phyloP scores from a whole-genome alignment of 2,113 vertebrate species.

The Toxotes jaculatrix region DNA sequence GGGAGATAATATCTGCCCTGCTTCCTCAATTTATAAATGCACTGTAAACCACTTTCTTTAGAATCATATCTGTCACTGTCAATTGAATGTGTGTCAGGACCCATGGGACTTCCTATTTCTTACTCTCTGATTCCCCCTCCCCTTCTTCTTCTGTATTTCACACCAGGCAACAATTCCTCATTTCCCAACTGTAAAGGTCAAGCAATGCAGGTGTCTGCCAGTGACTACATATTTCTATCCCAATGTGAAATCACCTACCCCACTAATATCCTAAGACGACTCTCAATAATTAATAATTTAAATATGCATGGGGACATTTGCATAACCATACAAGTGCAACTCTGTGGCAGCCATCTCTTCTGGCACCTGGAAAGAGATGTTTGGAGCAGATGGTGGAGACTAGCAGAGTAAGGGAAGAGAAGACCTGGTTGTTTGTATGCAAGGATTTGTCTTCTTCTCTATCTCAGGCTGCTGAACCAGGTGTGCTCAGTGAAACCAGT shows the following conservation, averaged over 20 bases:
- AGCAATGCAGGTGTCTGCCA: conserved; percentile 61
- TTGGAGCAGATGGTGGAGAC: conserved; percentile 67
- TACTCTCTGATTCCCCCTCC: background rate
- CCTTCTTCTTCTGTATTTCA: conserved; percentile 33
- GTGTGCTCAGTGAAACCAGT: conserved; percentile 6
- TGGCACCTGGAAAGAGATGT: conserved; percentile 59
- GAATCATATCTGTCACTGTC: conserved; percentile 71
- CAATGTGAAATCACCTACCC: conserved; percentile 21
- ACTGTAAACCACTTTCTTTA: conserved; percentile 55
- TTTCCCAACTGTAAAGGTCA: conserved; percentile 71
- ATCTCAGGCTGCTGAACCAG: background rate
- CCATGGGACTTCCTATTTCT: conserved; percentile 38
- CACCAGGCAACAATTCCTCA: conserved; percentile 59
- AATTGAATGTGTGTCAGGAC: conserved; percentile 76
- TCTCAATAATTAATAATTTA: conserved; percentile 71
- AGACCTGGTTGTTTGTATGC: conserved; percentile 49
- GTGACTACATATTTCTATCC: conserved; percentile 56
- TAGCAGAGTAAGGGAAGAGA: conserved; percentile 21
- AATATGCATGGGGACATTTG: conserved; percentile 78
- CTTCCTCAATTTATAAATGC: conserved; percentile 49
- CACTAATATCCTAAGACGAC: conserved; percentile 50
- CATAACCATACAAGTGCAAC: conserved; percentile 61
- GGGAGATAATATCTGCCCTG: conserved; percentile 33
- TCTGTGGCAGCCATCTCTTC: conserved; percentile 41
- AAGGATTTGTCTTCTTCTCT: conserved; percentile 37